Evolutionary conservation across 1,140 invertebrate species (phyloP).

Genomic region (Atopsyche davidsoni): DNA sequence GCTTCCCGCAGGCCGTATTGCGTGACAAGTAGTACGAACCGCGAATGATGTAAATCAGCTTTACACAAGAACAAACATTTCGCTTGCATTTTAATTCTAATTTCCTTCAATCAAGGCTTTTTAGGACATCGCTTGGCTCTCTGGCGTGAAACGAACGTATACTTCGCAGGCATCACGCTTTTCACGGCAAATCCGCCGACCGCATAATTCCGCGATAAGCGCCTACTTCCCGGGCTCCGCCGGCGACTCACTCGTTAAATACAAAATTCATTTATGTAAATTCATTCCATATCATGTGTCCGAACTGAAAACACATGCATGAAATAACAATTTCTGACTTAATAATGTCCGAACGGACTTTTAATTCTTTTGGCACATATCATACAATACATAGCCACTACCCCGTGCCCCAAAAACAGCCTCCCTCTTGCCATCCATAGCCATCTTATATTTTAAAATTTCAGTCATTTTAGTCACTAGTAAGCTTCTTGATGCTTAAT

Average conservation of each 20-base stretch:
- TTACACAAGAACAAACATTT: too few species aligned
- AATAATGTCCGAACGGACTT: constrained; percentile 22
- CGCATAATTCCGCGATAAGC: constrained; percentile 1
- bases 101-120: too few species aligned
- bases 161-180: not conserved
- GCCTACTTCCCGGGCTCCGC: constrained; percentile 8
- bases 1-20: too few species aligned
- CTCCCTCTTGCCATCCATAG: too few species aligned
- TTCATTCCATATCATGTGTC: constrained; percentile 28
- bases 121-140: not conserved
- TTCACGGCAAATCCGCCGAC: not conserved
- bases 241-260: constrained; percentile 20
- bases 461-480: too few species aligned
- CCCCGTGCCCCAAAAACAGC: too few species aligned
- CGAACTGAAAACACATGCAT: constrained; percentile 24
- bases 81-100: too few species aligned
- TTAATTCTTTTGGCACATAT: constrained; percentile 17
- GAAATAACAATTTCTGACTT: constrained; percentile 21
- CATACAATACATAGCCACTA: too few species aligned
- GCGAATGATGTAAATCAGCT: too few species aligned
- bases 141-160: constrained; percentile 1
- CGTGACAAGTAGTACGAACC: too few species aligned
- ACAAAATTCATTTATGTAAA: constrained; percentile 29
- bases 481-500: too few species aligned
- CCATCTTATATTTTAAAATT: too few species aligned